Evolutionary conservation across 2,888 invertebrate genomes (phyloP), one percentile per base, ranked within the genome.

Genomic region (Spicauda simplicius): DNA sequence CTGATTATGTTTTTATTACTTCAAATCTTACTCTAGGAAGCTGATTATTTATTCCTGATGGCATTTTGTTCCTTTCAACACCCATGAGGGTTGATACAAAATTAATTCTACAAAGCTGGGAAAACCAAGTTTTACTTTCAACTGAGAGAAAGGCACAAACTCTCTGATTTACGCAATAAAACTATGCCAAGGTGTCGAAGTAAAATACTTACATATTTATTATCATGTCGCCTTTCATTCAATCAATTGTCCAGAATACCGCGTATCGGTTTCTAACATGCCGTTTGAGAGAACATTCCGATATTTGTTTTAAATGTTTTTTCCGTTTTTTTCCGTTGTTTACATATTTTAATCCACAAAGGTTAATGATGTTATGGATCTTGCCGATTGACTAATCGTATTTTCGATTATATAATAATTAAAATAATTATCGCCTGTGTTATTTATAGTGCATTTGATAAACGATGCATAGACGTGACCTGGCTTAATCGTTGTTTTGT

Each of bases 321-420:
- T 48, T 18, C n/a, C 1, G 65, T 53, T 59, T 53, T 65, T 53
- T 65, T 65, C 65, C 65, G 45, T 25, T 59, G 65, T 45, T 59
- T 41, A 54, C 30, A 53, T 33, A 52, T 65, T 59, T 58, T 58
- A 65, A 65, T 41, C 57, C 30, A 45, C 45, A 33, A 54, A 54
- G 30, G 53, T 41, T 11, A 59, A 59, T 53, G 53, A 58, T 30
- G 45, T 53, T 52, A 16, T 12, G 25, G 52, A 58, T n/a, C 19
- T 52, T 59, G n/a, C 45, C 52, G 20, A 50, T 64, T 30, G 8
- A 19, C 48, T 58, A 53, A 64, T 64, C 37, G 64, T 18, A 45
- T 64, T 58, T n/a, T 53, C 16, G 19, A 50, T 64, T 50, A 56
- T 50, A n/a, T 25, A 56, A 64, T 19, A 33, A 12, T 18, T 18